A percentile compares a stretch with the other conserved stretches of the same genome.
These are phyloP conservation scores for Rhingia rostrata DNA, from an alignment of 2,888 invertebrate genomes.

Conservation along the genomic window DNA sequence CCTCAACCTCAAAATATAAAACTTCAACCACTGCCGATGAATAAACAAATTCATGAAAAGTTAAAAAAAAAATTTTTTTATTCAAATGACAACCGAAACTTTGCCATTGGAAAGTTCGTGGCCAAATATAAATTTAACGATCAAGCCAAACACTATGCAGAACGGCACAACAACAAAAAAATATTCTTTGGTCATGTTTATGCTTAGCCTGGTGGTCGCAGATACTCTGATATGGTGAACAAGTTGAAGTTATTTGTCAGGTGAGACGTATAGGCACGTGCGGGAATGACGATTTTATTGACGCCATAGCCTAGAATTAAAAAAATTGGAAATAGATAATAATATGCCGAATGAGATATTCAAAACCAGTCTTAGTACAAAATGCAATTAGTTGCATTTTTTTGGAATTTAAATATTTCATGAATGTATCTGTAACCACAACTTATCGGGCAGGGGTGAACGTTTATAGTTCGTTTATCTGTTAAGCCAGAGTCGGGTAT, in stretches of 20 bases:
- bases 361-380: neutral
- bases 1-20: too few species aligned
- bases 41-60: too few species aligned
- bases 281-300: slow-evolving; percentile 10
- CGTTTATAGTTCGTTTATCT: neutral
- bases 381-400: slow-evolving; percentile 4
- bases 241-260: neutral
- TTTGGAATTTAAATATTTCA: neutral
- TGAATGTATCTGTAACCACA: too few species aligned
- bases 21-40: too few species aligned
- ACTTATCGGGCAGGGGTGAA: neutral
- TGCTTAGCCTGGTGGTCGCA: neutral
- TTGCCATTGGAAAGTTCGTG: too few species aligned
- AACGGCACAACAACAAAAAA: neutral
- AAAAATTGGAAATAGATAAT: neutral
- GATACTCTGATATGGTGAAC: neutral
- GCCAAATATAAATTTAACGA: too few species aligned
- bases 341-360: neutral
- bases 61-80: too few species aligned
- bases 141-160: too few species aligned
- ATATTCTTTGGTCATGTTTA: neutral
- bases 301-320: neutral
- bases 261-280: neutral
- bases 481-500: too few species aligned
- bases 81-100: too few species aligned